Base-by-base conservation (phyloP, 2,888 invertebrate species). In the Stictocephala bisonia region DNA sequence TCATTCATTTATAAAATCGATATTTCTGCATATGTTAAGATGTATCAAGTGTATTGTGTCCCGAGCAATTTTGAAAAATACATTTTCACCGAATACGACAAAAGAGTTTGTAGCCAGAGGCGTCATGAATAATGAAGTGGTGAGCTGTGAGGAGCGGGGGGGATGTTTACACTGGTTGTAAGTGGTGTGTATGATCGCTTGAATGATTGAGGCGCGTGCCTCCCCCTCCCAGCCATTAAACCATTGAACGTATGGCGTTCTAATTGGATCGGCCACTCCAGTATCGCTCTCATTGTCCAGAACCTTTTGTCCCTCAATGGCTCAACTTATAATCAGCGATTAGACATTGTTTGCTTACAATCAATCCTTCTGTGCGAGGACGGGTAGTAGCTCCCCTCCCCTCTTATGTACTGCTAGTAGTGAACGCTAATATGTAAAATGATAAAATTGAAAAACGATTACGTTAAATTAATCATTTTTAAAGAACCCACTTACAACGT, bases 271-370 rank as follows among this genome's bases (percentile, higher is more conserved):
- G 26, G n/a, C 40, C 64, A 2, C 64, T 41, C 40, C 22, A 40
- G 40, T 18, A 18, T 31, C 60, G 60, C 40, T 40, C 60, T 24
- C 24, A 24, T 60, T 60, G 60, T 60, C 2, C 15, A 2, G 11
- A 15, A 18, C 20, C 15, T 60, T 58, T 60, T 60, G 60, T 60
- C 41, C 44, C 15, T 27, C 27, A 44, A 64, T 64, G n/a, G 64
- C 44, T 40, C 64, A 15, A 44, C 64, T 64, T 26, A 64, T 60
- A 60, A 60, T 64, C 64, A 9, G 64, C 64, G 64, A 44, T 64
- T 13, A 64, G 64, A 64, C 64, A 60, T 60, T 60, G 60, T 60
- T 60, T 40, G 60, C 9, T 35, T 13, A 44, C 44, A 44, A 44
- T 60, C 44, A 2, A 22, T 40, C 26, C 20, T 40, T n/a, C 40